Evolutionary conservation across 2,113 vertebrate genomes (phyloP).

Genomic region (Trematomus loennbergii): DNA sequence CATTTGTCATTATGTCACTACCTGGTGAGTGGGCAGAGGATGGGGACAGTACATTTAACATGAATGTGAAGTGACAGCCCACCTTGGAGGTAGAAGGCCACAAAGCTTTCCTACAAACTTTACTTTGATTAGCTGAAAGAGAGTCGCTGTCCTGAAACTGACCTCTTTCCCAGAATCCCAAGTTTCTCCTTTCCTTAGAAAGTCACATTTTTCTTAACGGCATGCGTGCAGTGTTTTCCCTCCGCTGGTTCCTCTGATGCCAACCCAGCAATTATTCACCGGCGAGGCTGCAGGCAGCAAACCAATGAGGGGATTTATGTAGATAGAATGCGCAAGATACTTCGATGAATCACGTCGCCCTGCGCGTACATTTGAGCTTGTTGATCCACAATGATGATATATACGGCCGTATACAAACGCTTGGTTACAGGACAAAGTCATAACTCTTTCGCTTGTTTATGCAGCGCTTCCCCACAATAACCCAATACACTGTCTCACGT

Average conservation of each 20-base stretch:
- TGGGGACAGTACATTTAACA: constrained; percentile 5
- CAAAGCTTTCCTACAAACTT: constrained; percentile 15
- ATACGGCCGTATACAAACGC: constrained; percentile 46
- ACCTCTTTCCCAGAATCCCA: constrained; percentile 3
- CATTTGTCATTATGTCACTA: constrained; percentile 44
- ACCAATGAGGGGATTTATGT: constrained; percentile 78
- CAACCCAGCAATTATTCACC: constrained; percentile 69
- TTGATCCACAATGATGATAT: constrained; percentile 74
- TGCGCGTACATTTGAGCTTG: constrained; percentile 69
- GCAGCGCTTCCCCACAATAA: not conserved
- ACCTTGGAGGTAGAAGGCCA: constrained; percentile 34
- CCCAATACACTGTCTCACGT: not conserved
- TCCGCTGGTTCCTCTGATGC: constrained; percentile 48
- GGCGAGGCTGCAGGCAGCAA: constrained; percentile 57
- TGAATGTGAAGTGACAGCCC: constrained; percentile 52
- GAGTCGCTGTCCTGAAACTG: constrained; percentile 43
- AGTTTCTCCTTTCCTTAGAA: constrained; percentile 2
- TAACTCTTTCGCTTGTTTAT: constrained; percentile 70
- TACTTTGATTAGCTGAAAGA: constrained; percentile 46
- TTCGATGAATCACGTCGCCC: constrained; percentile 66
- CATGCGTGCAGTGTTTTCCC: constrained; percentile 47
- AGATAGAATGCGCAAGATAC: constrained; percentile 61
- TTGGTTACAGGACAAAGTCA: constrained; percentile 54
- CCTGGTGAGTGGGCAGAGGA: constrained; percentile 21
- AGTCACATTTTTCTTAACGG: constrained; percentile 36